These are phyloP conservation scores for Myotis daubentonii DNA, from an alignment of 2,797 vertebrate genomes.

Conservation along the genomic window DNA sequence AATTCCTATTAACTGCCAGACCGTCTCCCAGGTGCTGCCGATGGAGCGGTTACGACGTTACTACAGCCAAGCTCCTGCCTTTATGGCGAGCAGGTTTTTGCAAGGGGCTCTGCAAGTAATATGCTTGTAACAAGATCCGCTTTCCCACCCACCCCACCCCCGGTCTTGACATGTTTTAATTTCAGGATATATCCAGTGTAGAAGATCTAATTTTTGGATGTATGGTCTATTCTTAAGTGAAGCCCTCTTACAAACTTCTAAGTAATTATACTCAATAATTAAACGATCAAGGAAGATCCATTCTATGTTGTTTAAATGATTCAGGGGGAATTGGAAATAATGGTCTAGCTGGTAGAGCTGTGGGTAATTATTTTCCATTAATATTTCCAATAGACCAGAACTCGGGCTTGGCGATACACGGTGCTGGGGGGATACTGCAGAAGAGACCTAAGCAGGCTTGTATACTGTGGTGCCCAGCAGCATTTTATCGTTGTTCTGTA, in stretches of 20 bases:
- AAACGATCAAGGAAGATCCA: constrained; percentile 61
- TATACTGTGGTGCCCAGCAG: constrained; percentile 63
- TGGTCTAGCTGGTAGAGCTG: constrained; percentile 44
- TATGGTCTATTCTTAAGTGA: constrained; percentile 15
- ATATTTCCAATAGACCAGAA: constrained; percentile 69
- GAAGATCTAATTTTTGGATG: not conserved
- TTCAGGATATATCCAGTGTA: constrained; percentile 13
- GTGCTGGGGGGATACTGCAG: constrained; percentile 39
- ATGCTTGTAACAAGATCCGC: not conserved
- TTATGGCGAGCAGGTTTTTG: not conserved
- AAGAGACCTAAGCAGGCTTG: constrained; percentile 62
- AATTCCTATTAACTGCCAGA: not conserved
- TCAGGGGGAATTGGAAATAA: constrained; percentile 62
- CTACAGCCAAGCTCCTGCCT: not conserved
- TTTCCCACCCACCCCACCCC: too few relatives aligned
- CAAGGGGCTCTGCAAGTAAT: not conserved
- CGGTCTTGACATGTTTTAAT: not conserved
- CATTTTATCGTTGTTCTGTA: constrained; percentile 66
- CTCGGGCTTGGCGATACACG: constrained; percentile 28
- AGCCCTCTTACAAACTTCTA: constrained; percentile 43
- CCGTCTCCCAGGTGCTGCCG: not conserved
- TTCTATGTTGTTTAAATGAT: constrained; percentile 59
- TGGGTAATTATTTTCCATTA: constrained; percentile 71
- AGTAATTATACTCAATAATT: constrained; percentile 56
- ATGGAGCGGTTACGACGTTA: not conserved